phyloP scores from a whole-genome alignment of 2,113 vertebrate species.

The Melanotaenia duboulayi region DNA sequence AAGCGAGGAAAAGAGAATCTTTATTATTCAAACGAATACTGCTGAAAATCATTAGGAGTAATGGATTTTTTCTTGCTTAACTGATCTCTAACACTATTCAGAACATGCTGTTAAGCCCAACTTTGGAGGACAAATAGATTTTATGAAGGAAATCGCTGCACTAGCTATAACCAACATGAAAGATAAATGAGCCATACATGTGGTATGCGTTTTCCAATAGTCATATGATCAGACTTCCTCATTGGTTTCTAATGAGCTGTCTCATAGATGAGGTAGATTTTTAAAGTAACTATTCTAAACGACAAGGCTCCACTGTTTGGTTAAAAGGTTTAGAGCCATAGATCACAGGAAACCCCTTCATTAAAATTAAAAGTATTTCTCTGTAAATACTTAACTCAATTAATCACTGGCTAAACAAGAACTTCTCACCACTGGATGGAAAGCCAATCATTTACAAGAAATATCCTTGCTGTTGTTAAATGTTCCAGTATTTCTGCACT shows the following conservation, averaged over 20 bases:
- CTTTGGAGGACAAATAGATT: background rate
- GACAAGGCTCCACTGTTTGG: too few relatives aligned
- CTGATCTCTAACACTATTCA: background rate
- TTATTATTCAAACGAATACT: too few relatives aligned
- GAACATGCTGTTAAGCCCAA: background rate
- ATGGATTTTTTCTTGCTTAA: background rate
- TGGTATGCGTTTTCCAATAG: background rate
- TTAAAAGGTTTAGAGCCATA: background rate
- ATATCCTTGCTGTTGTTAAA: too few relatives aligned
- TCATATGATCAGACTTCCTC: constrained; percentile 13
- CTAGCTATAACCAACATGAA: constrained; percentile 1
- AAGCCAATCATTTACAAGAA: too few relatives aligned
- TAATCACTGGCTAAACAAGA: too few relatives aligned
- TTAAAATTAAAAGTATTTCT: too few relatives aligned
- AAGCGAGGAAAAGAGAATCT: too few relatives aligned
- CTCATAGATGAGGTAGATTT: background rate
- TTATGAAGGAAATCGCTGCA: background rate
- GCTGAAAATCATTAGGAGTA: too few relatives aligned
- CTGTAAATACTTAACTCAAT: too few relatives aligned
- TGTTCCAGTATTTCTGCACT: too few relatives aligned
- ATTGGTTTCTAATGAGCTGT: background rate
- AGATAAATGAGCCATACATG: constrained; percentile 7
- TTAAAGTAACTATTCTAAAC: background rate
- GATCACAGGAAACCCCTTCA: background rate
- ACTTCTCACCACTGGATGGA: too few relatives aligned